Evolutionary conservation across 2,797 vertebrate species (phyloP).

Genomic region (Pterois miles): DNA sequence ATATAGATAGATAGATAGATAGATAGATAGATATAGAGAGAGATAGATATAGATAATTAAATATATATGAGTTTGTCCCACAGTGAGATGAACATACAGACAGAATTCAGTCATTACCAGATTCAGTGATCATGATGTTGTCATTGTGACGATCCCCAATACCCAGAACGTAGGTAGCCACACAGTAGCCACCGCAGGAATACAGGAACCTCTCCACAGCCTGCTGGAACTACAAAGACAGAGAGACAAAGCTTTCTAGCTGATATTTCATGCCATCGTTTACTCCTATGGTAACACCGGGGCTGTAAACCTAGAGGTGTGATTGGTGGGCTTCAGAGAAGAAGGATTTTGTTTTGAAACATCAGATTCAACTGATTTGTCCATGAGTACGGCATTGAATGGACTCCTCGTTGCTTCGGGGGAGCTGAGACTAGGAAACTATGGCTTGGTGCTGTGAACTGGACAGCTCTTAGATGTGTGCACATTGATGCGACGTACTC

Average conservation of each 20-base stretch:
- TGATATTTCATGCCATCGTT: neutral
- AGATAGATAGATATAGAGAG: too few relatives aligned
- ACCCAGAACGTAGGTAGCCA: conserved; percentile 97
- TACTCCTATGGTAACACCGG: neutral
- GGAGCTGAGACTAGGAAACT: neutral
- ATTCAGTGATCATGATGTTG: conserved; percentile 99
- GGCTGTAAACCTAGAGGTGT: neutral
- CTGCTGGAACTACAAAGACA: conserved; percentile 88
- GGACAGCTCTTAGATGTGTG: too few relatives aligned
- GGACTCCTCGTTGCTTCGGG: too few relatives aligned
- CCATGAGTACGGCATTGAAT: neutral
- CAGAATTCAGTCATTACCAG: conserved; percentile 81
- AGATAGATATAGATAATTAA: too few relatives aligned
- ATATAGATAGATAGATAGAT: too few relatives aligned
- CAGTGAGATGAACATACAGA: neutral
- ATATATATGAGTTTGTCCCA: neutral
- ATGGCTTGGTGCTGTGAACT: neutral
- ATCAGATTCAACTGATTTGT: neutral
- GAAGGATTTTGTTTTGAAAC: neutral
- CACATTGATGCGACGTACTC: neutral
- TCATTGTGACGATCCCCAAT: conserved; percentile 99
- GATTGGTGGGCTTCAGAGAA: neutral
- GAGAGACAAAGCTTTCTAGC: neutral
- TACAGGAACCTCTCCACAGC: conserved; percentile 95
- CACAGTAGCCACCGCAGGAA: conserved; percentile 97